Conservation (phyloP, 2,113 vertebrate genomes). For the Odontophorus gujanensis region DNA sequence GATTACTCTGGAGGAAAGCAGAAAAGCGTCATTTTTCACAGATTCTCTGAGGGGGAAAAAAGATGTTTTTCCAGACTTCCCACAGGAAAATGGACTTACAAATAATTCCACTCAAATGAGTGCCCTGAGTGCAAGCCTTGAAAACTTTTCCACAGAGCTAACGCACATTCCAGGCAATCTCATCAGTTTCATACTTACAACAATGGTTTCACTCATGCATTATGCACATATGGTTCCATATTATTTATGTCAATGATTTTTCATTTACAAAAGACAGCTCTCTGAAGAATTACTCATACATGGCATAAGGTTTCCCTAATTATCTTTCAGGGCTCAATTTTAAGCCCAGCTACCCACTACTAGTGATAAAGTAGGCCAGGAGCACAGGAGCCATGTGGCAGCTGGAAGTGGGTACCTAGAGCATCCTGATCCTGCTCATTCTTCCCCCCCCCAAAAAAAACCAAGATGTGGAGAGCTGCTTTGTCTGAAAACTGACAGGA, state of each 20-base stretch:
- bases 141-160: background rate
- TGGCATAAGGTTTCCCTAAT: background rate
- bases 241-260: conserved; percentile 3
- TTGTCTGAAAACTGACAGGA: background rate
- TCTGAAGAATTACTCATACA: background rate
- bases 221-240: background rate
- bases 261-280: background rate
- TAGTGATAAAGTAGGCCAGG: background rate
- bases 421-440: background rate
- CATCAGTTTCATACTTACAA: background rate
- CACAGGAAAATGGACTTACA: background rate
- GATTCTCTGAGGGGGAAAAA: background rate
- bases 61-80: background rate
- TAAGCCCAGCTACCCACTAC: background rate
- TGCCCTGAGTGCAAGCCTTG: background rate
- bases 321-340: background rate
- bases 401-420: background rate
- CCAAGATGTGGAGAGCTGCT: background rate
- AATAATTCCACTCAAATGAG: background rate
- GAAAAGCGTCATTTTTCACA: background rate
- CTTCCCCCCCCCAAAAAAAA: background rate
- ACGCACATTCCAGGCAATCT: background rate
- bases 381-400: background rate
- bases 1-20: background rate
- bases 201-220: background rate